Evolutionary conservation across 2,888 invertebrate species (phyloP).

Genomic region (Megaustenia siamemsis): DNA sequence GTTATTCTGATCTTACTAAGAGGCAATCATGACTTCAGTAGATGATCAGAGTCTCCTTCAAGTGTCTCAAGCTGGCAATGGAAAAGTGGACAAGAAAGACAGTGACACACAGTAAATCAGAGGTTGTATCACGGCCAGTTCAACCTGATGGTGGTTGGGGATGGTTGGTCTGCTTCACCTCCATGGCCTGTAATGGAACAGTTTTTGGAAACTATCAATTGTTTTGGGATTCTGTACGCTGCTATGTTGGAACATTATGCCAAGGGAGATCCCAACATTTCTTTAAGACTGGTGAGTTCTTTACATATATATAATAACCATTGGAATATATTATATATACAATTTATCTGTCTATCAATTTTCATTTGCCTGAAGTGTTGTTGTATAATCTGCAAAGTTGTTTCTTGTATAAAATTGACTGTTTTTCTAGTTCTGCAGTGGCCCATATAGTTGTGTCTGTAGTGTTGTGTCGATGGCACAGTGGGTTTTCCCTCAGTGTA

Average conservation of each 20-base stretch:
- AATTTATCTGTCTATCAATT: too few relatives aligned
- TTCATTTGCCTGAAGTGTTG: too few relatives aligned
- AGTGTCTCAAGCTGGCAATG: not conserved
- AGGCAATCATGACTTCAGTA: not conserved
- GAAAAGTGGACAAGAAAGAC: not conserved
- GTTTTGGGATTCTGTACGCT: constrained; percentile 89
- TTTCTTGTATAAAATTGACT: too few relatives aligned
- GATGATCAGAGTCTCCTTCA: not conserved
- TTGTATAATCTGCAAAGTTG: too few relatives aligned
- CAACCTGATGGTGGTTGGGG: constrained; percentile 87
- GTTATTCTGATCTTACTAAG: not conserved
- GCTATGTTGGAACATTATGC: constrained; percentile 84
- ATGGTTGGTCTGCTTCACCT: constrained; percentile 89
- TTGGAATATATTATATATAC: too few relatives aligned
- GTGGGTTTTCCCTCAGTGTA: too few relatives aligned
- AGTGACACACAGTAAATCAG: not conserved
- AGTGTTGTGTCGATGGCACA: too few relatives aligned
- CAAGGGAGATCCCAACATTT: constrained; percentile 86
- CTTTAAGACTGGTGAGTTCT: constrained; percentile 91
- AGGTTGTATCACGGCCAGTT: constrained; percentile 12
- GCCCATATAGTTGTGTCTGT: too few relatives aligned
- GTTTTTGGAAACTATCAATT: constrained; percentile 94
- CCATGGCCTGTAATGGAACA: constrained; percentile 93
- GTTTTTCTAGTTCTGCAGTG: too few relatives aligned
- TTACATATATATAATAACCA: too few relatives aligned